Percentiles rank a stretch among this genome's conserved stretches.
Evolutionary conservation across 1,140 invertebrate genomes (phyloP).

Genomic region (Euwallacea similis): DNA sequence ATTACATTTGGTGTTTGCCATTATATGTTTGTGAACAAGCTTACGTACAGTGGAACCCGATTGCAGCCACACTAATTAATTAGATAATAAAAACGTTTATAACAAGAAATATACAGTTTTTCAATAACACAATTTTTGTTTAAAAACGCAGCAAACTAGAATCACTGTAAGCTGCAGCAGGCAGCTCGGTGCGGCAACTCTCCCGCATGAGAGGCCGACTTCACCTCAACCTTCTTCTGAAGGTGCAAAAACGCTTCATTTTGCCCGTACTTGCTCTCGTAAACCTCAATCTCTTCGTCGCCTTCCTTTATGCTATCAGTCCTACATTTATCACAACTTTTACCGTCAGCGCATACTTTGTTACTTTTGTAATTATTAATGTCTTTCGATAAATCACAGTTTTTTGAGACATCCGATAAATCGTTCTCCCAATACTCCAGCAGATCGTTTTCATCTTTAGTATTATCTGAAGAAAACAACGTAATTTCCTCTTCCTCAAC

Average conservation of each 20-base stretch:
- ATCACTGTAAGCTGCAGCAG: conserved; percentile 52
- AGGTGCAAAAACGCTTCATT: conserved; percentile 48
- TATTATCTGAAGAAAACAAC: conserved; percentile 31
- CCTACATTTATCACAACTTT: conserved; percentile 25
- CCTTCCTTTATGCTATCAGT: conserved; percentile 34
- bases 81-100: conserved; percentile 10
- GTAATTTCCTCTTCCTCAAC: conserved; percentile 34
- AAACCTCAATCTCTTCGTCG: conserved; percentile 47
- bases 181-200: conserved; percentile 49
- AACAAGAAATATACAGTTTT: conserved; percentile 24
- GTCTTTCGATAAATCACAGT: conserved; percentile 23
- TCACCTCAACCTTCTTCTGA: conserved; percentile 41
- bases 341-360: conserved; percentile 13
- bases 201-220: conserved; percentile 32
- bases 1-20: background rate
- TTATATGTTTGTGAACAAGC: no score
- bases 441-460: conserved; percentile 20
- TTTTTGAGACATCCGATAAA: conserved; percentile 20
- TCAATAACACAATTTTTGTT: conserved; percentile 4
- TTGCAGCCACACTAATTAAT: no score
- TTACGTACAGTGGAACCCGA: no score
- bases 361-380: background rate
- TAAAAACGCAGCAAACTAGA: background rate
- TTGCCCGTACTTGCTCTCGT: conserved; percentile 50
- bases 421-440: conserved; percentile 48